Conservation (phyloP, 2,113 vertebrate genomes). For the Kobus ellipsiprymnus region DNA sequence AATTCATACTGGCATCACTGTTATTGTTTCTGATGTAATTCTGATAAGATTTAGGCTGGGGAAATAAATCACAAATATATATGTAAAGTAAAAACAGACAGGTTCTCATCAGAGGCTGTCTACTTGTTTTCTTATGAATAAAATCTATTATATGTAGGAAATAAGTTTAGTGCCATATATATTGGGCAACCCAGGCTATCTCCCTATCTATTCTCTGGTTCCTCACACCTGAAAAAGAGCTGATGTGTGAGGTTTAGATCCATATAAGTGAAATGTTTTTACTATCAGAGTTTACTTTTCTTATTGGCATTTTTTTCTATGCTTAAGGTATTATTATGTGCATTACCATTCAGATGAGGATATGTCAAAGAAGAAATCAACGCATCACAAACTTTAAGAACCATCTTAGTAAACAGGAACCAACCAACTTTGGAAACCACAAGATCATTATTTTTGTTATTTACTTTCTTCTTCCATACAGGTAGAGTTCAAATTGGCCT, state of each 20-base stretch:
- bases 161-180: neutral
- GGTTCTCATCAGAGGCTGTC: neutral
- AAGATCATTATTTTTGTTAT: neutral
- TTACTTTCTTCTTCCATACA: neutral
- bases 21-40: neutral
- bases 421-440: neutral
- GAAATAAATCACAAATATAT: neutral
- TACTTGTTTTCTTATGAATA: neutral
- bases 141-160: neutral
- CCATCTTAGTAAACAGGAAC: neutral
- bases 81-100: neutral
- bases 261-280: neutral
- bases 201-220: neutral
- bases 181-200: neutral
- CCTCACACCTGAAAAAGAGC: neutral
- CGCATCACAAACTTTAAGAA: neutral
- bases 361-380: neutral
- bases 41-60: neutral
- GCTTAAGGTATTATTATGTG: neutral
- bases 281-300: neutral
- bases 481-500: neutral
- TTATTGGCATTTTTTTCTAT: neutral
- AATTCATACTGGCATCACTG: neutral
- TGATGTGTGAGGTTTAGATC: neutral
- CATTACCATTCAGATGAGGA: neutral